phyloP scores from a whole-genome alignment of 2,888 invertebrate species.

The Rhamnusium bicolor region DNA sequence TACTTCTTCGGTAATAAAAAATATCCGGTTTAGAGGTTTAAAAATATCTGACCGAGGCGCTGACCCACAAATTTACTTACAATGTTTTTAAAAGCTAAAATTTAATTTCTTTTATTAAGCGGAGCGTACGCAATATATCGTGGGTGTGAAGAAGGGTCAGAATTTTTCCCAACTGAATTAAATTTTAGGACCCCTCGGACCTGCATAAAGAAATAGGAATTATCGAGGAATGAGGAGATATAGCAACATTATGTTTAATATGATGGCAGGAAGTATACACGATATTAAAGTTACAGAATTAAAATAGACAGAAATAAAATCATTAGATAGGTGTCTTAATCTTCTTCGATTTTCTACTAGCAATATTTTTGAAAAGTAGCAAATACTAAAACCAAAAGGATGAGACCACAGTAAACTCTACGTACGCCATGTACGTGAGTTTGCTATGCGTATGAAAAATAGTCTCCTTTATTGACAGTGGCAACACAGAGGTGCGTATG shows the following conservation, averaged over 20 bases:
- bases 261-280: too few relatives aligned
- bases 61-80: conserved; percentile 23
- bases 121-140: conserved; percentile 48
- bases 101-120: conserved; percentile 53
- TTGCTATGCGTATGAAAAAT: too few relatives aligned
- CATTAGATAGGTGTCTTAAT: too few relatives aligned
- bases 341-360: too few relatives aligned
- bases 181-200: conserved; percentile 60
- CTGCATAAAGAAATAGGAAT: conserved; percentile 34
- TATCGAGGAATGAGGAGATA: conserved; percentile 20
- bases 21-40: conserved; percentile 12
- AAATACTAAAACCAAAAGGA: too few relatives aligned
- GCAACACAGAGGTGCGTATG: too few relatives aligned
- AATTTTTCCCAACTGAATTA: conserved; percentile 63
- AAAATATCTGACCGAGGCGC: conserved; percentile 17
- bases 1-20: conserved; percentile 4
- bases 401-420: too few relatives aligned
- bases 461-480: too few relatives aligned
- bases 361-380: too few relatives aligned
- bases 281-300: too few relatives aligned
- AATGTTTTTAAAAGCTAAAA: conserved; percentile 41
- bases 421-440: too few relatives aligned
- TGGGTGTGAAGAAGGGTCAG: conserved; percentile 56
- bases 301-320: too few relatives aligned
- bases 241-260: not conserved